Evolutionary conservation across 35 echinoderm and acorn worm genomes (phyloP).

Genomic region (Holothuria glaberrima): DNA sequence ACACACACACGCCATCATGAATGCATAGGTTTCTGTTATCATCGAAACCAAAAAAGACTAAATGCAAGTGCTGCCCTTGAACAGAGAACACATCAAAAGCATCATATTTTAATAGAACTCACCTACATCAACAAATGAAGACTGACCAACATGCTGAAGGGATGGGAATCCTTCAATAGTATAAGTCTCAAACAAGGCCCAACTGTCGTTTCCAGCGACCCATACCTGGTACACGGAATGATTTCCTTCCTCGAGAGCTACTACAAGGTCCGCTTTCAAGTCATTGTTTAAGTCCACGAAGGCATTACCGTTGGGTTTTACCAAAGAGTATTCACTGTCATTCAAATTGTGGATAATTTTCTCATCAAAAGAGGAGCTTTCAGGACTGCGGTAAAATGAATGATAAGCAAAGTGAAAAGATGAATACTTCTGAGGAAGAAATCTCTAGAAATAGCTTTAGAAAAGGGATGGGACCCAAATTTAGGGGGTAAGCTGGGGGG

Average conservation of each 20-base stretch:
- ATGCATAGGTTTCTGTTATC: no score
- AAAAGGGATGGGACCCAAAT: no score
- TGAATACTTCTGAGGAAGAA: no score
- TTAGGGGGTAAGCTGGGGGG: no score
- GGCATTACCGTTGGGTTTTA: constrained; percentile 69
- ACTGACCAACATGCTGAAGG: constrained; percentile 66
- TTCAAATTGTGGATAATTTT: neutral
- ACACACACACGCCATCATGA: no score
- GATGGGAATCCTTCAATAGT: neutral
- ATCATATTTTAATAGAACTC: constrained; percentile 13
- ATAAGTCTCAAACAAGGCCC: neutral
- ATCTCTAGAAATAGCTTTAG: no score
- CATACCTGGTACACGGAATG: constrained; percentile 57
- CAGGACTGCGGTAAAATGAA: neutral
- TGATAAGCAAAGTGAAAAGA: neutral
- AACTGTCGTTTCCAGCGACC: neutral
- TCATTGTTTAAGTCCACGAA: constrained; percentile 73
- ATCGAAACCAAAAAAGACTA: no score
- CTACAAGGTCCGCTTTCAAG: constrained; percentile 66
- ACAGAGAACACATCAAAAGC: neutral
- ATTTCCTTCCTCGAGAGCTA: constrained; percentile 2
- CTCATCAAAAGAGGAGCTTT: neutral
- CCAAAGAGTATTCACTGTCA: neutral
- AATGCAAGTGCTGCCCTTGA: no score
- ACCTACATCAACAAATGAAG: constrained; percentile 88